Evolutionary conservation across 2,797 vertebrate genomes (phyloP).

Genomic region (Mus minutoides): DNA sequence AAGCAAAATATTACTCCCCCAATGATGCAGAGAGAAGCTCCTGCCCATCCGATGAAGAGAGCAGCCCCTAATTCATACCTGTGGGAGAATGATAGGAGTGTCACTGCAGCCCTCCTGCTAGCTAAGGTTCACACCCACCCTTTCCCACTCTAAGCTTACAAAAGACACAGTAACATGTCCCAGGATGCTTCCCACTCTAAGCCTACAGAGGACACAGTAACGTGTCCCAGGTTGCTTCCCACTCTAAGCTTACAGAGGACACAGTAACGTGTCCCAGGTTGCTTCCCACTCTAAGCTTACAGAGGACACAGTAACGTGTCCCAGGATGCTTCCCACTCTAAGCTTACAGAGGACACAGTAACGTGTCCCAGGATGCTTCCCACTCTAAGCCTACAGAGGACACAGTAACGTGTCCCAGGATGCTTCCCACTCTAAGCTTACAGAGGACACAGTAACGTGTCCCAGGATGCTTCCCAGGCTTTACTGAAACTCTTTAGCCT

Average conservation of each 20-base stretch:
- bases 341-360: neutral
- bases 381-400: neutral
- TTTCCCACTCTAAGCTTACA: neutral
- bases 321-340: neutral
- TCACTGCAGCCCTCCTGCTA: constrained; percentile 14
- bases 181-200: neutral
- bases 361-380: neutral
- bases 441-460: neutral
- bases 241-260: neutral
- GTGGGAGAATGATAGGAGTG: constrained; percentile 73
- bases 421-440: neutral
- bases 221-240: neutral
- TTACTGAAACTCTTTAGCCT: neutral
- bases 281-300: neutral
- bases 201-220: neutral
- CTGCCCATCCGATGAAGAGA: constrained; percentile 96
- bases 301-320: neutral
- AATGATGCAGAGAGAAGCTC: constrained; percentile 92
- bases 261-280: neutral
- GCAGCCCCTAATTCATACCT: constrained; percentile 97
- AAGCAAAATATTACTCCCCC: constrained; percentile 94
- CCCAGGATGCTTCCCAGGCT: neutral
- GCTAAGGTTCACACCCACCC: neutral
- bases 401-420: neutral
- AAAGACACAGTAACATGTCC: neutral